phyloP scores from a whole-genome alignment of 2,113 vertebrate species.

The Psammodynastes pulverulentus region DNA sequence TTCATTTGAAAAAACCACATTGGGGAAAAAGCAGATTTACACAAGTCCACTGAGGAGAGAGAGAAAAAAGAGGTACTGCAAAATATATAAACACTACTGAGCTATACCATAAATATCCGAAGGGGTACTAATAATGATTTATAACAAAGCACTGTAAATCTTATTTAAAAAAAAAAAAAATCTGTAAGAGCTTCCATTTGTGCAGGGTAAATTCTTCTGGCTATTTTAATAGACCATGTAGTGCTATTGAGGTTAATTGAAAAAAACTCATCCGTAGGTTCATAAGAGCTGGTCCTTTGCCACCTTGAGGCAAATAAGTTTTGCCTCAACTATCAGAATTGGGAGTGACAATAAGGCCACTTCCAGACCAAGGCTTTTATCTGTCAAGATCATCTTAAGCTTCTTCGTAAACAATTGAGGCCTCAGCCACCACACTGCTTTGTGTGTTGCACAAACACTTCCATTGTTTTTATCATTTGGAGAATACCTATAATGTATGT shows the following conservation, averaged over 20 bases:
- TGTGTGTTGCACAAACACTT: background rate
- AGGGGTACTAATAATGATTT: background rate
- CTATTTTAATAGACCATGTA: background rate
- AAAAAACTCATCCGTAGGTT: background rate
- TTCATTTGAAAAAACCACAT: background rate
- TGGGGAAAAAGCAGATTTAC: conserved; percentile 21
- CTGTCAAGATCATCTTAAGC: background rate
- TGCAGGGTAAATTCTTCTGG: background rate
- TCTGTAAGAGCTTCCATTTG: background rate
- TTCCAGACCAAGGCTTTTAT: background rate
- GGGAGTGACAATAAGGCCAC: background rate
- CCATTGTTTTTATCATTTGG: background rate
- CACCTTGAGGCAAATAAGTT: background rate
- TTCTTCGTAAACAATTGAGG: background rate
- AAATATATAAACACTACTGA: background rate
- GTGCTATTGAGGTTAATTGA: background rate
- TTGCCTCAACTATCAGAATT: background rate
- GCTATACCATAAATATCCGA: conserved; percentile 11
- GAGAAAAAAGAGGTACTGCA: conserved; percentile 9
- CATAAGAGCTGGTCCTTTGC: background rate
- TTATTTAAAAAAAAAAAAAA: background rate
- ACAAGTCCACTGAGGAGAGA: background rate
- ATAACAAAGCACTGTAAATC: background rate
- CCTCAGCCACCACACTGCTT: background rate
- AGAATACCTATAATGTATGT: background rate